Percentiles rank a stretch among this genome's conserved stretches.
Conservation (phyloP, 2,888 invertebrate species). For the Oasisia sp. region DNA sequence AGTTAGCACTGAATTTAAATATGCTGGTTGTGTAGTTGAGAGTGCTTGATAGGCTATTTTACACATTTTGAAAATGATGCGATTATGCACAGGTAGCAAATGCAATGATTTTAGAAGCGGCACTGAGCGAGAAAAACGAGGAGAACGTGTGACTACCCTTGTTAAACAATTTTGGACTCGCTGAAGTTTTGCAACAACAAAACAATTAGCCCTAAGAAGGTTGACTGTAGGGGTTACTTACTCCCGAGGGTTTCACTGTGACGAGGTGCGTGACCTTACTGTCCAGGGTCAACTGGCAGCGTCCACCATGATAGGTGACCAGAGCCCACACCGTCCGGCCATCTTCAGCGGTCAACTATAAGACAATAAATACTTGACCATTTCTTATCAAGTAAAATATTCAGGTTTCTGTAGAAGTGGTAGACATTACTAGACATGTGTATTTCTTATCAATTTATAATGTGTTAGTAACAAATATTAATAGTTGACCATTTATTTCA, state of each 20-base stretch:
- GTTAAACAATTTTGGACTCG: too few species aligned
- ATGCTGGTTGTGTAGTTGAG: too few species aligned
- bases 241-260: conserved; percentile 75
- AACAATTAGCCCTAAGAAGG: background rate
- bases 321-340: conserved; percentile 83
- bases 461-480: too few species aligned
- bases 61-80: background rate
- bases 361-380: conserved; percentile 13
- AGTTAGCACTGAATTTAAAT: too few species aligned
- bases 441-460: too few species aligned
- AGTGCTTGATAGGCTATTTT: too few species aligned
- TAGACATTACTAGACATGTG: too few species aligned
- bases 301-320: conserved; percentile 87
- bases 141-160: too few species aligned
- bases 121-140: too few species aligned
- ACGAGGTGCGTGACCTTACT: conserved; percentile 85
- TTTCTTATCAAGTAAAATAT: background rate
- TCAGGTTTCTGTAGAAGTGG: background rate
- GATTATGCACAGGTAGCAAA: background rate
- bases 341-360: conserved; percentile 71
- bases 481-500: too few species aligned
- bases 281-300: conserved; percentile 78
- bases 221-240: conserved; percentile 48
- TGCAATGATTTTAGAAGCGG: too few species aligned
- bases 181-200: too few species aligned